Evolutionary conservation across 2,888 invertebrate genomes (phyloP), one percentile per base, ranked within the genome.

Genomic region (Ryuthela nishihirai): DNA sequence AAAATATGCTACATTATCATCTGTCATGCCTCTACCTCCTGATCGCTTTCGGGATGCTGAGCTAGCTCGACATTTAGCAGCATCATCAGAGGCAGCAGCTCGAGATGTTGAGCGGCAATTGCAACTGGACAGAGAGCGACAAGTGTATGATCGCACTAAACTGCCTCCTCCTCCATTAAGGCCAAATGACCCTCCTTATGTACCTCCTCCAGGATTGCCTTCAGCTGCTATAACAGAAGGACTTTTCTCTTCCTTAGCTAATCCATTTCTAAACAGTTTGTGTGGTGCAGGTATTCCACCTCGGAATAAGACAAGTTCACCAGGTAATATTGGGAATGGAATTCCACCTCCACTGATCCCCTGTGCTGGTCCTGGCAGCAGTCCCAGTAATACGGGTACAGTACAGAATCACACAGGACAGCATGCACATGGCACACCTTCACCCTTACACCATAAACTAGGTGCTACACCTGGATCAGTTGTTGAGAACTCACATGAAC

Each of bases 41-140:
- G 60, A 60, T n/a, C 41, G 61, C 10, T 52, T 44, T n/a, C 32
- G 50, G 29, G 56, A 62, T 23, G 53, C 48, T 0, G 62, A 62
- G 32, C 42, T 62, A 2, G 44, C 52, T 15, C 52, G 62, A 36
- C 62, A 62, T 15, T 36, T 36, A 9, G n/a, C 42, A 25, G n/a
- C 58, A 4, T 47, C 52, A 25, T 50, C 45, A 15, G 53, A 53
- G 9, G 41, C 54, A 10, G 26, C 54, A 25, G 43, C 44, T 18
- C 17, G 54, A 10, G 60, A 60, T 10, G 38, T 54, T 5, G 62
- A 62, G 21, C 38, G 56, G 23, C 53, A 56, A 40, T 32, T 56
- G 9, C 62, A 53, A n/a, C 43, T 43, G 3, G 62, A 55, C 17
- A 38, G 55, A 9, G 60, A 61, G 35, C 26, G 54, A 12, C 54